Conservation (phyloP, 2,113 vertebrate species). For the Pseudorhombus dupliciocellatus region DNA sequence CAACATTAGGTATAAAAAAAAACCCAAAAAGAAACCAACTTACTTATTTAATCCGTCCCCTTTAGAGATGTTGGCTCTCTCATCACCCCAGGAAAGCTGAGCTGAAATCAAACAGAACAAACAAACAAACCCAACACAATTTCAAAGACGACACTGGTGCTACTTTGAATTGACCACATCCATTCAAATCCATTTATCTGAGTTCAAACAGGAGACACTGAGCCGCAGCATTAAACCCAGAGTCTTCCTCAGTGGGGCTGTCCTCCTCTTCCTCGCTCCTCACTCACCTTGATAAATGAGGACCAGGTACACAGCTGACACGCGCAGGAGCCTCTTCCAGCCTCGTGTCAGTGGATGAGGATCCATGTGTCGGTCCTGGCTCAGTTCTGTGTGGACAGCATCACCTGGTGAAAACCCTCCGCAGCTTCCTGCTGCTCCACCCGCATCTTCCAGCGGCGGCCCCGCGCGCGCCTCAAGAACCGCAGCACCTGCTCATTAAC, state of each 20-base stretch:
- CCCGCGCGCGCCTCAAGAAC: constrained; percentile 64
- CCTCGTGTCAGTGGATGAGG: constrained; percentile 58
- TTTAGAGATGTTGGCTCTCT: constrained; percentile 69
- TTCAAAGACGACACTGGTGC: too few species aligned
- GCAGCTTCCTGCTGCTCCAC: constrained; percentile 70
- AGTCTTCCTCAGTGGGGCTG: neutral
- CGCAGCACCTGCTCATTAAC: constrained; percentile 75
- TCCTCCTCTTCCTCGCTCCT: neutral
- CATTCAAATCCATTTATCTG: neutral
- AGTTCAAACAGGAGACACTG: too few species aligned
- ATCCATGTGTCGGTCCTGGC: constrained; percentile 80
- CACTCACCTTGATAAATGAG: constrained; percentile 82
- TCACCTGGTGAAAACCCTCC: constrained; percentile 69
- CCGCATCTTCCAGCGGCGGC: constrained; percentile 53
- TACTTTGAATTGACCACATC: neutral
- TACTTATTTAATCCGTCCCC: constrained; percentile 74
- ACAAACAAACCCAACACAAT: neutral
- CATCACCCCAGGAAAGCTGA: constrained; percentile 67
- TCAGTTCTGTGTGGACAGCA: constrained; percentile 65
- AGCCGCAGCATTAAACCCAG: neutral
- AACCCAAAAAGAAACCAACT: constrained; percentile 57
- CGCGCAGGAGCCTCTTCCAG: constrained; percentile 62
- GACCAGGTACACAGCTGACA: constrained; percentile 66
- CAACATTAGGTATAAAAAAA: neutral
- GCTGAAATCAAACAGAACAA: constrained; percentile 63